These are phyloP conservation scores for Pangasianodon gigas DNA, from an alignment of 2,113 vertebrate genomes.

Conservation along the genomic window DNA sequence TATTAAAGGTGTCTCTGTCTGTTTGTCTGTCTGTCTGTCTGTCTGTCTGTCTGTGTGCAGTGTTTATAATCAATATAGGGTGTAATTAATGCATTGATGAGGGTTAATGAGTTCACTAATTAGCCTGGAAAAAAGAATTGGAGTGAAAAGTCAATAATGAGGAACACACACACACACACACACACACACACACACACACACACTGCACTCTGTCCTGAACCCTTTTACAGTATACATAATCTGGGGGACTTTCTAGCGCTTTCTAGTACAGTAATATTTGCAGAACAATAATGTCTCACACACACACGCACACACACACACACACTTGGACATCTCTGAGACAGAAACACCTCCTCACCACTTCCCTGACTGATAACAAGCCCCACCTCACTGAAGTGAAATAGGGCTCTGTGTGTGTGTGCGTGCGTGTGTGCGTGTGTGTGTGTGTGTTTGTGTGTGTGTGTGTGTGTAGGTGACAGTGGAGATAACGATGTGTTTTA, in stretches of 20 bases:
- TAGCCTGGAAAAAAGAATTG: neutral
- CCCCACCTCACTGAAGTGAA: neutral
- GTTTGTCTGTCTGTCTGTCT: neutral
- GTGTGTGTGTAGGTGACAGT: neutral
- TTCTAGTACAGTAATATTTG: too few relatives aligned
- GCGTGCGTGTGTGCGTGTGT: neutral
- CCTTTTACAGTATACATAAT: neutral
- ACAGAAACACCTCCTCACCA: neutral
- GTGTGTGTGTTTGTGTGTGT: constrained; percentile 1
- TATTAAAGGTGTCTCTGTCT: neutral
- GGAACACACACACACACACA: neutral
- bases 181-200: constrained; percentile 1
- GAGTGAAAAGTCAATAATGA: neutral
- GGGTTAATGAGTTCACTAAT: constrained; percentile 16
- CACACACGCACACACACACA: neutral
- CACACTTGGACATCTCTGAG: neutral
- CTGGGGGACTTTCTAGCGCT: neutral
- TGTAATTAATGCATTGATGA: neutral
- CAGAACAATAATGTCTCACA: neutral
- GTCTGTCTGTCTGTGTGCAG: neutral
- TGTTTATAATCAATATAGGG: constrained; percentile 13
- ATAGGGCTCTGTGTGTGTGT: neutral
- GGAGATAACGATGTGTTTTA: constrained; percentile 14
- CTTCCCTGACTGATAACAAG: neutral
- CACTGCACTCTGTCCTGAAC: neutral